These are phyloP conservation scores for Acleris literana DNA, from an alignment of 2,888 invertebrate species.

Conservation along the genomic window DNA sequence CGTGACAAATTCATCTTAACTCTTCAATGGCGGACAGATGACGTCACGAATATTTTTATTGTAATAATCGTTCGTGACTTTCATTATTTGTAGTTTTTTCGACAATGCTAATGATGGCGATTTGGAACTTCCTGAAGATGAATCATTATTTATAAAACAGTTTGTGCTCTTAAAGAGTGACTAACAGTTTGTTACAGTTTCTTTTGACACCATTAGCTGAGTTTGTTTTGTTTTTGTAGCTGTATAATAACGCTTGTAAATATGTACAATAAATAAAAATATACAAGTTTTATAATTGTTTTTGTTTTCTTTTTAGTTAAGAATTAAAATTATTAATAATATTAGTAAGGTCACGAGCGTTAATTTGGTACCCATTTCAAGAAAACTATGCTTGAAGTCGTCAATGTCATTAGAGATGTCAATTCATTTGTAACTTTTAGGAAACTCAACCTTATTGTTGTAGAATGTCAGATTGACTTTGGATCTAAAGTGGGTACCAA, in stretches of 20 bases:
- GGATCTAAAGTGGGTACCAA: no score
- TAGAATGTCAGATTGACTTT: no score
- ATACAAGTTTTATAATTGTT: constrained; percentile 41
- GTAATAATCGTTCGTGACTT: constrained; percentile 11
- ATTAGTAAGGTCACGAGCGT: no score
- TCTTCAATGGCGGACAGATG: constrained; percentile 16
- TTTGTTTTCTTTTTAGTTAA: constrained; percentile 19
- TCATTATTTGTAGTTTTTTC: constrained; percentile 10
- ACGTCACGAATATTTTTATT: constrained; percentile 12
- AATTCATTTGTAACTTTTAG: no score
- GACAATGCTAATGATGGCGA: constrained; percentile 5
- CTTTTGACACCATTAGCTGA: constrained; percentile 23
- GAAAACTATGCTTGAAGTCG: no score
- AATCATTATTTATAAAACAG: constrained; percentile 10
- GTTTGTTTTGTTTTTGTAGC: constrained; percentile 48
- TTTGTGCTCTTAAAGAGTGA: constrained; percentile 2
- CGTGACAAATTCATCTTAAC: constrained; percentile 46
- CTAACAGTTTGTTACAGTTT: constrained; percentile 32
- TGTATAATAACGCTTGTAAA: constrained; percentile 74
- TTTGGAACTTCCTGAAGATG: constrained; percentile 34
- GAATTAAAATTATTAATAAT: no score
- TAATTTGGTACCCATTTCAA: no score
- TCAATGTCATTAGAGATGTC: no score
- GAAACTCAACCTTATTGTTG: no score
- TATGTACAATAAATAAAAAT: constrained; percentile 74